Conservation (phyloP, 2,888 invertebrate genomes). For the Phengaris alcon region DNA sequence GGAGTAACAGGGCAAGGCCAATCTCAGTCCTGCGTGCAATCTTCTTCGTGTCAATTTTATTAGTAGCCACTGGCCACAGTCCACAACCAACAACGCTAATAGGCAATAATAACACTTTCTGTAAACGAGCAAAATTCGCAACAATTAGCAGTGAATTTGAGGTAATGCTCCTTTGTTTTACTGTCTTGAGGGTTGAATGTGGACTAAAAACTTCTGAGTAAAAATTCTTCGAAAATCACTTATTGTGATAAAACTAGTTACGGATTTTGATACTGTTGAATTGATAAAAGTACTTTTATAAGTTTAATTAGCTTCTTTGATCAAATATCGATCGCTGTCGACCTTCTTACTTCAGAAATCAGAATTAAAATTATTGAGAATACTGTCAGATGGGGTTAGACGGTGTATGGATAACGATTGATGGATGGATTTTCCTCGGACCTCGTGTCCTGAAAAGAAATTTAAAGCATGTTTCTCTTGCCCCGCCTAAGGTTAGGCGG, state of each 20-base stretch:
- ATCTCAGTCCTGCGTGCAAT: conserved; percentile 30
- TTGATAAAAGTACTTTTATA: not conserved
- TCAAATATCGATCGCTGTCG: not conserved
- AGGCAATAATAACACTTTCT: not conserved
- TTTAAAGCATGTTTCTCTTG: no score
- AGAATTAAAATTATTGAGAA: no score
- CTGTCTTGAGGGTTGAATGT: not conserved
- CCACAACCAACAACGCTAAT: not conserved
- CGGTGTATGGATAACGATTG: no score
- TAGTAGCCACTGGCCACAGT: not conserved
- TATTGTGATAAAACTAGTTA: conserved; percentile 3
- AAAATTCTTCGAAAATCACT: not conserved
- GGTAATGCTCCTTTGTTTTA: not conserved
- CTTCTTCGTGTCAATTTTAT: conserved; percentile 20
- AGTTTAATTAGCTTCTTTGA: not conserved
- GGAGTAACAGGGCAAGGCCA: conserved; percentile 38
- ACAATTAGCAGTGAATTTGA: not conserved
- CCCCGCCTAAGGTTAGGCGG: no score
- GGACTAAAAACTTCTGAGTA: no score
- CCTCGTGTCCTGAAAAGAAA: no score
- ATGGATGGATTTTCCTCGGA: no score
- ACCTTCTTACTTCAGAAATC: not conserved
- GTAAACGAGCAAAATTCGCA: not conserved
- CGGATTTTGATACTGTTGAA: not conserved
- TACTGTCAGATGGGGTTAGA: no score